Percentiles rank a stretch among this genome's conserved stretches.
Evolutionary conservation across 2,797 vertebrate genomes (phyloP).

Genomic region (Margarornis squamiger): DNA sequence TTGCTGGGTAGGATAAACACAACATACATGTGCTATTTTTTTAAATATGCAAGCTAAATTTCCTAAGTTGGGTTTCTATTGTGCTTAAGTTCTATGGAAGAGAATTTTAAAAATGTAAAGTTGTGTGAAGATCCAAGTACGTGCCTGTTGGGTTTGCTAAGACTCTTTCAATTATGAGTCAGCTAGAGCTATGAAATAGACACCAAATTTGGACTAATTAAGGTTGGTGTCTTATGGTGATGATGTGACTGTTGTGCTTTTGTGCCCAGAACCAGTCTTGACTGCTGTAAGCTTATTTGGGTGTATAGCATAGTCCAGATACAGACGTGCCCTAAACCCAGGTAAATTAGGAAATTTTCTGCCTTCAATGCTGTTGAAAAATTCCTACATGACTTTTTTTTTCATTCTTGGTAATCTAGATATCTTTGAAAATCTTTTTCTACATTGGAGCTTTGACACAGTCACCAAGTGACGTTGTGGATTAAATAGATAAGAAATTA

Average conservation of each 20-base stretch:
- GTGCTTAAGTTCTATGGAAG: background rate
- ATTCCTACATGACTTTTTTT: background rate
- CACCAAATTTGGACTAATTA: background rate
- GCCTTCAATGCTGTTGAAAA: background rate
- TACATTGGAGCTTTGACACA: background rate
- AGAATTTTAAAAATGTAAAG: background rate
- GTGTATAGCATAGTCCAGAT: background rate
- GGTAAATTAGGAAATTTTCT: background rate
- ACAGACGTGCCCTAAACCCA: background rate
- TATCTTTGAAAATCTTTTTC: background rate
- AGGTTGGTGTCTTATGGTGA: background rate
- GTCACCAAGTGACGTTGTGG: background rate
- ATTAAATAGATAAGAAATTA: background rate
- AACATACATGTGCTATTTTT: background rate
- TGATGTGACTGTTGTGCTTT: background rate
- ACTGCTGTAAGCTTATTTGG: background rate
- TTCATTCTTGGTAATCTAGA: background rate
- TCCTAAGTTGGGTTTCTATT: background rate
- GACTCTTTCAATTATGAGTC: background rate
- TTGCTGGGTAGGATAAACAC: background rate
- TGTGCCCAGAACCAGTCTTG: background rate
- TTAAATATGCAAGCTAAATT: rapidly evolving
- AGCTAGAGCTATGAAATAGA: background rate
- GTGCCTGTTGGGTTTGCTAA: background rate
- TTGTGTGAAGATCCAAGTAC: background rate